phyloP scores from a whole-genome alignment of 2,888 invertebrate species.

The Electrophaes corylata region DNA sequence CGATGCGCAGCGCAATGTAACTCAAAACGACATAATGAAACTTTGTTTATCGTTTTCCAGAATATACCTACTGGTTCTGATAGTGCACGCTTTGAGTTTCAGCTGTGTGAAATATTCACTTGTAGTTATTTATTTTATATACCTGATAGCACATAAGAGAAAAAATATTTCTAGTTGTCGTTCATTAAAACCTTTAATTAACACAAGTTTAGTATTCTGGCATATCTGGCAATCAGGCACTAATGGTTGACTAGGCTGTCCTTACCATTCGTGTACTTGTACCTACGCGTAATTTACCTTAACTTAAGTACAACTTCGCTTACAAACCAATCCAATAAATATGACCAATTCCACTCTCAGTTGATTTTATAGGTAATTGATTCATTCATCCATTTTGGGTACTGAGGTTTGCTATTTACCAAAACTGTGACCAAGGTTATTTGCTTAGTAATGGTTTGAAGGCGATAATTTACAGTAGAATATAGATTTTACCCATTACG shows the following conservation, averaged over 20 bases:
- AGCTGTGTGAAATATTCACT: not conserved
- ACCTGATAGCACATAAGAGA: not conserved
- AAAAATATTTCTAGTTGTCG: slow-evolving; percentile 4
- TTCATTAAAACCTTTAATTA: slow-evolving; percentile 15
- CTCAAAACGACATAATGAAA: too few relatives aligned
- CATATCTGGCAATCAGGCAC: not conserved
- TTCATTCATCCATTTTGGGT: too few relatives aligned
- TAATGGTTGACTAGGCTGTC: slow-evolving; percentile 4
- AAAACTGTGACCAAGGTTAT: too few relatives aligned
- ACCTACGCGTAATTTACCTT: too few relatives aligned
- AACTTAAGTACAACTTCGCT: not conserved
- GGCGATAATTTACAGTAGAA: too few relatives aligned
- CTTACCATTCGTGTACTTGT: not conserved
- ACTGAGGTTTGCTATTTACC: too few relatives aligned
- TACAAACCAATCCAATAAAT: not conserved
- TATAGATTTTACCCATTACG: too few relatives aligned
- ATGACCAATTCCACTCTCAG: not conserved
- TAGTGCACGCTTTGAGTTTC: not conserved
- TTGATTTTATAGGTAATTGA: too few relatives aligned
- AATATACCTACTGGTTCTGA: too few relatives aligned
- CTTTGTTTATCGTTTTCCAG: too few relatives aligned
- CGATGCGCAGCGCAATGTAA: too few relatives aligned
- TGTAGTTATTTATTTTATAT: not conserved
- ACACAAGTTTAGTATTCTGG: slow-evolving; percentile 5
- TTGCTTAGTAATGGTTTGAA: too few relatives aligned